A percentile compares a stretch with the other conserved stretches of the same genome.
These are phyloP conservation scores for Ligdia adustata DNA, from an alignment of 2,888 invertebrate genomes.

Conservation along the genomic window DNA sequence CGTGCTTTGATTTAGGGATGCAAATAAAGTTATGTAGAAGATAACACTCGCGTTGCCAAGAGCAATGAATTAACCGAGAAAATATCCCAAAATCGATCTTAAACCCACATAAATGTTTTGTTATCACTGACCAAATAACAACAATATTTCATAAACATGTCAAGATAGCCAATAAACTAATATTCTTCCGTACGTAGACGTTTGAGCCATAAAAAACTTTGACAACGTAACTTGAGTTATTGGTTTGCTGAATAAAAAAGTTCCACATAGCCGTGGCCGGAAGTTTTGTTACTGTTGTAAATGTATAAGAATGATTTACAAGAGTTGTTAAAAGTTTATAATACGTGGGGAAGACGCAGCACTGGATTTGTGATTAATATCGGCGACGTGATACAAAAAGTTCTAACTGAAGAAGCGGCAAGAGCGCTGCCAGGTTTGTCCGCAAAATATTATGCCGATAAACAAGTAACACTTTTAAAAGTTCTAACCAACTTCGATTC, in stretches of 20 bases:
- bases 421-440: too few relatives aligned
- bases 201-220: conserved; percentile 69
- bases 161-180: conserved; percentile 58
- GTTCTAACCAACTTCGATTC: too few relatives aligned
- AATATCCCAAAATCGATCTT: too few relatives aligned
- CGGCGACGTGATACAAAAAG: conserved; percentile 23
- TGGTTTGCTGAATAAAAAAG: conserved; percentile 63
- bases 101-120: conserved; percentile 22
- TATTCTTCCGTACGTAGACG: conserved; percentile 54
- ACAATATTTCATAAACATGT: conserved; percentile 57
- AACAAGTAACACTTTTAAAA: too few relatives aligned
- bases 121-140: conserved; percentile 55
- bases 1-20: too few relatives aligned
- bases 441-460: too few relatives aligned
- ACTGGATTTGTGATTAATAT: conserved; percentile 51
- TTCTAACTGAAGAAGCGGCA: conserved; percentile 6
- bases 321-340: conserved; percentile 62
- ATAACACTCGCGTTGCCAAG: too few relatives aligned
- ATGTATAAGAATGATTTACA: conserved; percentile 74
- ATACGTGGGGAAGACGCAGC: conserved; percentile 50
- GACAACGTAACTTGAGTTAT: conserved; percentile 71
- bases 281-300: conserved; percentile 71
- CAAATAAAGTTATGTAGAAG: too few relatives aligned
- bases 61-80: too few relatives aligned
- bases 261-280: conserved; percentile 53